Base-by-base conservation (phyloP, 2,113 vertebrate genomes). In the Paracanthobrama guichenoti region DNA sequence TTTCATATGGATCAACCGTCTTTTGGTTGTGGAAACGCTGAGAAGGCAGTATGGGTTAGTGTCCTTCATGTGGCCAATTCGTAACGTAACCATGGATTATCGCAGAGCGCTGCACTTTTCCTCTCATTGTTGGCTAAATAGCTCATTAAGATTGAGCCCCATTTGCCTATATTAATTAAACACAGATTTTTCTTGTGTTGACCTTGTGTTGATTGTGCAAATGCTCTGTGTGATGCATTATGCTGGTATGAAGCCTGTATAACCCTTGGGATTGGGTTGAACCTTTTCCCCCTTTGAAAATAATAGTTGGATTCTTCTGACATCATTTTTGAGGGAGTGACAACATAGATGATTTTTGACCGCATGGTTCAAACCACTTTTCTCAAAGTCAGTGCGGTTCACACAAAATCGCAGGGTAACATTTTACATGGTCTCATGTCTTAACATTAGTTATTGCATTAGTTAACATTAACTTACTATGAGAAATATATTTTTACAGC, bases 31-130 rank as follows among this genome's bases (percentile, higher is more conserved):
- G 59, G 78, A 87, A 82, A 74, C 64, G 83, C 78, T 86, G 84
- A 87, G 60, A 74, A 57, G 84, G 81, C 86, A 87, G 46, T 85
- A 77, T 60, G 31, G 81, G 71, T 67, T 69, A 67, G 31, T 62
- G 83, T 87, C 83, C 80, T 82, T 76, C 75, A 24, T 42, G 53
- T 24, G n/a, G 53, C n/a, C 18, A 57, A 79, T 79, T 80, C 74
- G 39, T 44, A 46, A 48, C 66, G 46, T 69, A 86, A 83, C 26
- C 44, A 72, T 24, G 74, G 85, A 87, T 89, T 87, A 86, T 86
- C 67, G 78, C 81, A 84, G 62, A 85, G 24, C 46, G 22, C 24
- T 85, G 84, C 81, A 81, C 53, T 85, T 87, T 86, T 73, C 50
- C 55, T 39, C 69, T 81, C 71, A 64, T 85, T 77, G 72, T 88